Base-by-base conservation (phyloP, 2,113 vertebrate species). In the Rhynchomys soricoides region DNA sequence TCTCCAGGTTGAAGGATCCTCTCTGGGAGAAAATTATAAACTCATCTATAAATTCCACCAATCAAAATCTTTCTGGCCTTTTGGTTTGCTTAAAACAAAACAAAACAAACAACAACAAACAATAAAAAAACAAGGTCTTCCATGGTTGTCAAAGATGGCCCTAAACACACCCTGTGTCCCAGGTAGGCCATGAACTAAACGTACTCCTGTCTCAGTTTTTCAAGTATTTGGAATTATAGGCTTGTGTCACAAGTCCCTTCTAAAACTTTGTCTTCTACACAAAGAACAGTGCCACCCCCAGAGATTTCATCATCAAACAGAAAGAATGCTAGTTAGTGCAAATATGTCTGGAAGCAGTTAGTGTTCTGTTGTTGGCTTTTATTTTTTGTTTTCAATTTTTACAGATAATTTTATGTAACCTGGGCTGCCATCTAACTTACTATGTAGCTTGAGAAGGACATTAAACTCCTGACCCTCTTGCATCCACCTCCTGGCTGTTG, bases 11-110 rank as follows among this genome's bases (percentile, higher is more conserved):
- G 77, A 93, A 79, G 34, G 31, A 88, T 68, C 29, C 75, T 94
- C 11, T 12, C 37, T 74, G 29, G 50, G 37, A 94, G 19, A 94
- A 95, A 90, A 52, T 81, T 87, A 73, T 89, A 89, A 73, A 74
- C 50, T 86, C 29, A 5, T 95, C 59, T 86, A 50, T 43, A 95
- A 86, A 91, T 16, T 91, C n/a, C 29, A 55, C 9, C 4, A 95
- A 89, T 31, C 29, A 93, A 86, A 86, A 91, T 2, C 62, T 78
- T 45, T 59, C 26, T 64, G 8, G 79, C 43, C 48, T 86, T 45
- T 86, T 43, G 59, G 19, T 21, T 43, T 79, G 4, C 52, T 52
- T 52, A 45, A 75, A 75, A 43, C 6, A 21, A 40, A 43, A 15
- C n/a, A n/a, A 22, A 59, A 7, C 21, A 22, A 59, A 22, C 59